Evolutionary conservation across 2,888 invertebrate species (phyloP), one percentile per base, ranked within the genome.

Genomic region (Volucella bombylans): DNA sequence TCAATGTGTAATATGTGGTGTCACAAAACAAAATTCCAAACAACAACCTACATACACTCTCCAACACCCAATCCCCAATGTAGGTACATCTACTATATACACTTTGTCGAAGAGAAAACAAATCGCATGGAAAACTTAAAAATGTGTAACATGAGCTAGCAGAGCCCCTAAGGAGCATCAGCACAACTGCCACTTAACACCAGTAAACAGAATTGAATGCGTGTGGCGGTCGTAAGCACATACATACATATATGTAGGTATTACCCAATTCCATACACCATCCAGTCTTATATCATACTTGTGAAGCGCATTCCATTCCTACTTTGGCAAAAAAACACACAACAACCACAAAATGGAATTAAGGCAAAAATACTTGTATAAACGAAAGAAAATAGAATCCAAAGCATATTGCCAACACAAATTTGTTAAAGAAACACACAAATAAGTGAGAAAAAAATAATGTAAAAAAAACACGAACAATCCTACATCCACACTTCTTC

Each of bases 181-280:
- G 55, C 39, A 83, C 80, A 83, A 83, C 65, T 80, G 80, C 71
- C 83, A 80, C 80, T 83, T 83, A 83, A 83, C 83, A 83, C 83
- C 74, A 73, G 62, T 68, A 54, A 78, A 82, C 68, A 73, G 49
- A 67, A 68, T 43, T 45, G 43, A 47, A 59, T 52, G 47, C 62
- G 69, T 65, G 74, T 68, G 78, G 41, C 69, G 55, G 64, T 52
- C 45, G 65, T 79, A 47, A 54, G 54, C 38, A 52, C 49, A 65
- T 31, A 62, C 31, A 31, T 31, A 31, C 2, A 6, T 31, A 31
- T 6, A 31, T 31, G 6, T 31, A 31, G 31, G 31, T 52, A 45
- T 41, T 23, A 62, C 55, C 55, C 62, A 55, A 68, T 61, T 74
- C 23, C 23, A 23, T 2, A 3, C 31, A 23, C 68, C 38, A 45